Conservation (phyloP, 2,113 vertebrate genomes). For the Ceratotherium simum region DNA sequence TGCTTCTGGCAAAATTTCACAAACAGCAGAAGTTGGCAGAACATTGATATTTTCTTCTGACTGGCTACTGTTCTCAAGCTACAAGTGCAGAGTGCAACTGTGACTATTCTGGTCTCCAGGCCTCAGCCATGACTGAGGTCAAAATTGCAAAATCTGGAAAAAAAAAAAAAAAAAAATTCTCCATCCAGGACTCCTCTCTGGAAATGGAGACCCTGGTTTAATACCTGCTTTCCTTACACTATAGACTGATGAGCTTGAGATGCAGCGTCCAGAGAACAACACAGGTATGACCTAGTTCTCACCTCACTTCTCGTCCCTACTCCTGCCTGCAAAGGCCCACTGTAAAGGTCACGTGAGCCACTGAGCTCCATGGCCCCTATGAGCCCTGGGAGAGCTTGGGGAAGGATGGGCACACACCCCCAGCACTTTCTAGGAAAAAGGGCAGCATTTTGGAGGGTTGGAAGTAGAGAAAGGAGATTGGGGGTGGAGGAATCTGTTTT, state of each 20-base stretch:
- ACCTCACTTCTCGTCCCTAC: neutral
- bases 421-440: conserved; percentile 8
- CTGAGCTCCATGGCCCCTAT: neutral
- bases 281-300: neutral
- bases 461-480: neutral
- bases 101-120: neutral
- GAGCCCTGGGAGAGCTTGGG: neutral
- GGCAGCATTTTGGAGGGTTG: neutral
- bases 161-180: neutral
- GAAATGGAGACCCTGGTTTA: neutral
- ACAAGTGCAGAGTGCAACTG: neutral
- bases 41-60: conserved; percentile 67
- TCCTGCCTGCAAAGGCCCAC: neutral
- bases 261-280: neutral
- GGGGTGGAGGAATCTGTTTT: neutral
- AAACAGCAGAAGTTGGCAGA: conserved; percentile 76
- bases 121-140: neutral
- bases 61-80: conserved; percentile 69
- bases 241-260: neutral
- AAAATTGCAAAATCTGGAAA: neutral
- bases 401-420: no score
- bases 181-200: neutral
- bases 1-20: conserved; percentile 79
- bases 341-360: neutral
- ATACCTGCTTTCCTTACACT: neutral